These are phyloP conservation scores for Tachysurus fulvidraco DNA, from an alignment of 2,113 vertebrate genomes.

Conservation along the genomic window DNA sequence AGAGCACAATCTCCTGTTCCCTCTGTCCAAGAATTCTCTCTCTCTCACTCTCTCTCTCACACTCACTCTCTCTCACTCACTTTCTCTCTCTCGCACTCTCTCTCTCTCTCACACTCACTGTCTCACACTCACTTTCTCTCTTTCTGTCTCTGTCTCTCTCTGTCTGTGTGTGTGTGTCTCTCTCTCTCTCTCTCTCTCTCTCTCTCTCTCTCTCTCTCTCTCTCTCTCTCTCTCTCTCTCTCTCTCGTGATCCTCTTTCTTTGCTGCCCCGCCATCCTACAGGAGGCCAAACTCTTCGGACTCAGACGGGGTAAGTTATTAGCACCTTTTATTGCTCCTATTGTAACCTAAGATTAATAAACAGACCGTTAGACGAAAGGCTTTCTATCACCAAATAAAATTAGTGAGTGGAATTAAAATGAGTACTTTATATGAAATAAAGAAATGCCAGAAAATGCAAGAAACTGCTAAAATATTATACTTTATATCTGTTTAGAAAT, in stretches of 20 bases:
- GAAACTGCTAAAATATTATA: neutral
- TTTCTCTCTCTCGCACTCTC: too few relatives aligned
- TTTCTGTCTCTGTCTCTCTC: too few relatives aligned
- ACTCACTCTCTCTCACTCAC: constrained; percentile 29
- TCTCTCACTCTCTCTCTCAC: constrained; percentile 27
- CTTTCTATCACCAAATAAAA: neutral
- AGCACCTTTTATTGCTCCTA: neutral
- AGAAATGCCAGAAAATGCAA: neutral
- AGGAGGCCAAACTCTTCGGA: constrained; percentile 85
- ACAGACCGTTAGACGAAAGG: neutral
- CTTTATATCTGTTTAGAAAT: neutral
- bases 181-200: constrained; percentile 20
- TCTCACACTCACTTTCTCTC: too few relatives aligned
- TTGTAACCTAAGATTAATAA: neutral
- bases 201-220: neutral
- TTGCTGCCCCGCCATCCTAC: constrained; percentile 79
- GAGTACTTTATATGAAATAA: neutral
- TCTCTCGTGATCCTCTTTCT: constrained; percentile 59
- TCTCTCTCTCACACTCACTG: too few relatives aligned
- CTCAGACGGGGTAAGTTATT: constrained; percentile 64
- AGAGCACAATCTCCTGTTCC: constrained; percentile 33
- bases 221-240: constrained; percentile 39
- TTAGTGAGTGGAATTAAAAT: neutral
- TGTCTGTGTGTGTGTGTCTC: too few relatives aligned
- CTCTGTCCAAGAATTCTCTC: neutral